Evolutionary conservation across 2,797 vertebrate species (phyloP).

Genomic region (Oryzias sinensis): DNA sequence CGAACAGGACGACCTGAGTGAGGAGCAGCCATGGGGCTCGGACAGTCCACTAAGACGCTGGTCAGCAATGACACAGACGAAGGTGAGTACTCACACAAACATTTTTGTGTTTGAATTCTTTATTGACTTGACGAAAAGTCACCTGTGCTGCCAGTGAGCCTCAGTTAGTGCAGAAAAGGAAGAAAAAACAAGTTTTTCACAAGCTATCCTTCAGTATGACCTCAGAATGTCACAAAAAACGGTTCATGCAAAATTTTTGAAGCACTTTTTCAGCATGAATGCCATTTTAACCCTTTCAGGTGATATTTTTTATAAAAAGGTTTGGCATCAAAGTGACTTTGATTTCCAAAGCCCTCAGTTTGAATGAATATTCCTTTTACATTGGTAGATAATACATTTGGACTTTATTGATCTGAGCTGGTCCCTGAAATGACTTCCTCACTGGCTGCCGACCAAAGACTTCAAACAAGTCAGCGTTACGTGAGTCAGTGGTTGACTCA

Average conservation of each 20-base stretch:
- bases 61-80: constrained; percentile 69
- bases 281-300: no score
- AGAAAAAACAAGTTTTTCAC: no score
- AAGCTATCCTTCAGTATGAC: no score
- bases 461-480: constrained; percentile 40
- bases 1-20: constrained; percentile 32
- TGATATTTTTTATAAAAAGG: no score
- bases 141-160: no score
- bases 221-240: no score
- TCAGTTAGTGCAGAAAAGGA: no score
- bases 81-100: constrained; percentile 60
- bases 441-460: constrained; percentile 34
- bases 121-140: background rate
- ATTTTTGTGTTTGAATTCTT: background rate
- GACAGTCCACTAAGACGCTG: constrained; percentile 80
- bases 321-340: constrained; percentile 1
- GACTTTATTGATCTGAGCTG: constrained; percentile 52
- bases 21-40: constrained; percentile 79
- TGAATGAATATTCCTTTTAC: constrained; percentile 33
- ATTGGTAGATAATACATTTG: constrained; percentile 42
- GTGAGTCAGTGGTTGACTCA: constrained; percentile 31
- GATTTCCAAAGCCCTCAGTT: constrained; percentile 16
- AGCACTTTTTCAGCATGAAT: no score
- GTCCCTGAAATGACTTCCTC: constrained; percentile 44
- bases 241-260: no score